A percentile compares a stretch with the other conserved stretches of the same genome.
These are phyloP conservation scores for Anisognathus igniventris DNA, from an alignment of 2,797 vertebrate species.

Conservation along the genomic window DNA sequence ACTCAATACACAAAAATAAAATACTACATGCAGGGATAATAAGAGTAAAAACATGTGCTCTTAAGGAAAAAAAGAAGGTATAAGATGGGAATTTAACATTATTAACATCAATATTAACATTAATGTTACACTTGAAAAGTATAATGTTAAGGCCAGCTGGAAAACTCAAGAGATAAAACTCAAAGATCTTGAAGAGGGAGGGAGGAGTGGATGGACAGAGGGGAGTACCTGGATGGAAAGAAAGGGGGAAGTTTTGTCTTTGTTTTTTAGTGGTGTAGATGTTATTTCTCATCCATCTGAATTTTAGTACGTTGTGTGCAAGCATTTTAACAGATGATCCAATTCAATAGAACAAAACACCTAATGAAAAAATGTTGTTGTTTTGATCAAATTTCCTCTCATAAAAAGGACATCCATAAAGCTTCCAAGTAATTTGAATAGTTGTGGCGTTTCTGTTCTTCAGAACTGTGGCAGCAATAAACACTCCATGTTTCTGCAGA, in stretches of 20 bases:
- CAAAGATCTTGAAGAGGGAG: neutral
- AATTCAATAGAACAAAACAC: neutral
- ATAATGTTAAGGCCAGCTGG: neutral
- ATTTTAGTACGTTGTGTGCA: neutral
- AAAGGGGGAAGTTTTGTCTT: neutral
- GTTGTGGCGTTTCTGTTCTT: neutral
- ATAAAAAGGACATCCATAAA: neutral
- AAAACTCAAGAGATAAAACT: neutral
- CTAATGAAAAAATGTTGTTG: neutral
- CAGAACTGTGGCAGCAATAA: neutral
- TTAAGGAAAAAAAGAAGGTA: neutral
- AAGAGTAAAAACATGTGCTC: neutral
- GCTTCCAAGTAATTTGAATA: neutral
- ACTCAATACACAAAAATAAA: neutral
- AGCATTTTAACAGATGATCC: neutral
- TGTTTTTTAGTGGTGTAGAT: neutral
- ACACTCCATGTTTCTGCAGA: neutral
- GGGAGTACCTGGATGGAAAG: neutral
- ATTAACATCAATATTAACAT: neutral
- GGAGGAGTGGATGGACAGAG: rapidly evolving
- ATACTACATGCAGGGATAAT: neutral
- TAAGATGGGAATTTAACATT: neutral
- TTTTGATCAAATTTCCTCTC: neutral
- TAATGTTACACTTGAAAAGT: neutral
- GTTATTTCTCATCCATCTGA: neutral